phyloP scores from a whole-genome alignment of 2,797 vertebrate genomes.

The Tangara arthus region DNA sequence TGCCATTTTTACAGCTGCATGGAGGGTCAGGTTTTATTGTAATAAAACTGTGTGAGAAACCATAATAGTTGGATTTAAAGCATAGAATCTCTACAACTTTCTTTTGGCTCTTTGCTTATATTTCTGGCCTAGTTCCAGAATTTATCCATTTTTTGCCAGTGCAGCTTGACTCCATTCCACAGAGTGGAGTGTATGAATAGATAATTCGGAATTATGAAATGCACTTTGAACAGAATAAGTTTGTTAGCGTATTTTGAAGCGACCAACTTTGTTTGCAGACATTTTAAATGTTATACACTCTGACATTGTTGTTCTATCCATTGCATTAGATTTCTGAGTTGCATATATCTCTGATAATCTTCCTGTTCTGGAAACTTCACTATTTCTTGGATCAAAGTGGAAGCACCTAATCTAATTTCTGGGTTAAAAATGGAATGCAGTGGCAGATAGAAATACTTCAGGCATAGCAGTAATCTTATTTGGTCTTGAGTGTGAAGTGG shows the following conservation, averaged over 20 bases:
- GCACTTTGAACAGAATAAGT: not conserved
- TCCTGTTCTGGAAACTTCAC: not conserved
- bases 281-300: not conserved
- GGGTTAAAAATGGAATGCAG: not conserved
- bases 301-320: rapidly evolving
- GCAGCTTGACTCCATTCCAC: not conserved
- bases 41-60: not conserved
- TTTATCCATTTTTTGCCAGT: not conserved
- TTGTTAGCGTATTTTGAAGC: not conserved
- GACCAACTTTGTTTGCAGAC: not conserved
- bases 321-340: not conserved
- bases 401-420: not conserved
- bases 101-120: not conserved
- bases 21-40: not conserved
- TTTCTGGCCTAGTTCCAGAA: not conserved
- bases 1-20: not conserved
- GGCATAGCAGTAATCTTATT: not conserved
- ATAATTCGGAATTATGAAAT: not conserved
- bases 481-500: not conserved
- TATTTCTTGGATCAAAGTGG: not conserved
- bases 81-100: not conserved
- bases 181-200: not conserved
- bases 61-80: not conserved
- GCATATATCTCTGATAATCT: not conserved
- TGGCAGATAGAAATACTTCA: not conserved